Conservation (phyloP, 2,888 invertebrate species). For the Pseudococcus jackbeardsleyi region DNA sequence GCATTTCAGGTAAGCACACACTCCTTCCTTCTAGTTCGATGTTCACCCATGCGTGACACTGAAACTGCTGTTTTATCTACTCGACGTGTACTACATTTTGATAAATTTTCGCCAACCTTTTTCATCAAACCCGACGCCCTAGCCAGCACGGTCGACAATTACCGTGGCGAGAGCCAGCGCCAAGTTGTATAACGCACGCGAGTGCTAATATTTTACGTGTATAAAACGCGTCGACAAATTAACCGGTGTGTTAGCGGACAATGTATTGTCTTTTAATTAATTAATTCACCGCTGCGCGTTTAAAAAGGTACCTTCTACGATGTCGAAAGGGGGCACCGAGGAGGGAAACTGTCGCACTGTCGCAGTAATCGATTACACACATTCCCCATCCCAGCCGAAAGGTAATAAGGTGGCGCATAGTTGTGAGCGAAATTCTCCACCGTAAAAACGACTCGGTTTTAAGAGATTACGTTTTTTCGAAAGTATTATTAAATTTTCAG, state of each 20-base stretch:
- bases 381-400: not conserved
- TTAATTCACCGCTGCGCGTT: not conserved
- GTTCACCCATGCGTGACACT: not conserved
- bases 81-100: not conserved
- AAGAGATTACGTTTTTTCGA: slow-evolving; percentile 33
- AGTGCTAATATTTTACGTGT: not conserved
- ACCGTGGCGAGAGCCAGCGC: not conserved
- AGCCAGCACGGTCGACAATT: not conserved
- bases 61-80: not conserved
- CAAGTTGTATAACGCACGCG: not conserved
- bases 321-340: not conserved
- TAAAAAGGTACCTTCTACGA: slow-evolving; percentile 7
- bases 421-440: not conserved
- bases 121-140: not conserved
- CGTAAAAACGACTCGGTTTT: slow-evolving; percentile 43
- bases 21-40: not conserved
- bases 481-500: slow-evolving; percentile 47
- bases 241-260: slow-evolving; percentile 5
- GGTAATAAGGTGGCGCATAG: not conserved
- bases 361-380: not conserved
- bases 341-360: not conserved
- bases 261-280: slow-evolving; percentile 37
- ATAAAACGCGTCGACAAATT: slow-evolving; percentile 24
- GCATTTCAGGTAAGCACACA: not conserved
- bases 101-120: slow-evolving; percentile 1